A percentile compares a stretch with the other conserved stretches of the same genome.
Conservation (phyloP, 1,140 invertebrate species). For the Helicoverpa zea region DNA sequence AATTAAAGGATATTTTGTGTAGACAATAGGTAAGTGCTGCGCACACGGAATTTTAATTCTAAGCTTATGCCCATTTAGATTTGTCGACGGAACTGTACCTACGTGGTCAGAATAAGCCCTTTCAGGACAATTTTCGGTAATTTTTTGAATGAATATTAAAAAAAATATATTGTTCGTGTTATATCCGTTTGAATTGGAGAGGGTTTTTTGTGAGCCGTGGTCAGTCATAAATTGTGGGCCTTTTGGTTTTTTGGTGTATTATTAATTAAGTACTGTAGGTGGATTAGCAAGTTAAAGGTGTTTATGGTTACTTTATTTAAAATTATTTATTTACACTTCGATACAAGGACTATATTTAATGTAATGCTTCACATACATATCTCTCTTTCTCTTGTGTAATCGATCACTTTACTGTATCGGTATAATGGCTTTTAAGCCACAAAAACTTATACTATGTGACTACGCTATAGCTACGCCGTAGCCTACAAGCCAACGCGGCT, state of each 20-base stretch:
- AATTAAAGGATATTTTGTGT: conserved; percentile 75
- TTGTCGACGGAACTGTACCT: conserved; percentile 63
- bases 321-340: too few species aligned
- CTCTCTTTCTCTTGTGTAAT: too few species aligned
- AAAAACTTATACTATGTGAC: not conserved
- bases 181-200: not conserved
- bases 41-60: conserved; percentile 76
- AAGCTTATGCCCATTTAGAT: conserved; percentile 70
- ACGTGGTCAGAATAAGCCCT: conserved; percentile 66
- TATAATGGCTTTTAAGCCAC: too few species aligned
- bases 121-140: conserved; percentile 10
- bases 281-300: too few species aligned
- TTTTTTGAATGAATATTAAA: conserved; percentile 23
- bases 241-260: too few species aligned
- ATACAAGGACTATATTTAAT: too few species aligned
- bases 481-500: conserved; percentile 6
- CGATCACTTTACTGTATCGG: too few species aligned
- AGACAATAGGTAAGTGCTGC: conserved; percentile 72
- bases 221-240: not conserved
- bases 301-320: too few species aligned
- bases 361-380: too few species aligned
- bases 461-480: not conserved
- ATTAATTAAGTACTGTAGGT: too few species aligned
- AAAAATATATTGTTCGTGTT: not conserved
- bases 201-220: not conserved